Evolutionary conservation across 2,888 invertebrate genomes (phyloP), one percentile per base, ranked within the genome.

Genomic region (Leptinotarsa haldemani): DNA sequence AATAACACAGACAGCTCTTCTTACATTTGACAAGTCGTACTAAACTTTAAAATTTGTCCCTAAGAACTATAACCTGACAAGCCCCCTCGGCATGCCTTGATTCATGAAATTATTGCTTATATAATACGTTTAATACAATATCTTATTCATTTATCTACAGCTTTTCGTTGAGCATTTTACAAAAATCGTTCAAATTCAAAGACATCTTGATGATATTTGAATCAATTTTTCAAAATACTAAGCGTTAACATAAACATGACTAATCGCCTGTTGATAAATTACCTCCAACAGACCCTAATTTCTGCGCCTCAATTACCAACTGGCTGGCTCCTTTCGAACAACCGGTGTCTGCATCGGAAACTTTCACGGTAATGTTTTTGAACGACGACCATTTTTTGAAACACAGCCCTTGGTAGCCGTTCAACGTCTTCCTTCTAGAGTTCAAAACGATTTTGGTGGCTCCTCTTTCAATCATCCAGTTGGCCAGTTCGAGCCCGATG

Each of bases 401-500:
- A 73, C 90, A 89, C 73, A 89, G 85, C 0, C 88, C 85, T 82
- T 93, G 92, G 80, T 92, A 92, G 7, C 92, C 92, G 48, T 88
- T 89, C 20, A 85, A 86, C 4, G 91, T 84, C 2, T 91, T 92
- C 3, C 88, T 88, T 65, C 92, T 88, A 1, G 92, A 91, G 1
- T 91, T 91, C 1, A 93, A 85, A 0, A 92, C 87, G 2, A 93
- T 77, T 61, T 90, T 89, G 70, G 82, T 88, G 2, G 91, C 92
- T 7, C 92, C 92, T 65, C 92, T 87, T 61, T 88, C 88, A 63
- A 92, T 88, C 78, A 93, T 81, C 90, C 91, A 91, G 73, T 89
- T 86, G 18, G 90, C 87, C 71, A 93, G 84, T 83, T 93, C 92
- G 48, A 93, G 85, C 25, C 92, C 93, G 84, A 93, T 92, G 5